These are phyloP conservation scores for Trichopoda pennipes DNA, from an alignment of 2,888 invertebrate genomes.

Conservation along the genomic window DNA sequence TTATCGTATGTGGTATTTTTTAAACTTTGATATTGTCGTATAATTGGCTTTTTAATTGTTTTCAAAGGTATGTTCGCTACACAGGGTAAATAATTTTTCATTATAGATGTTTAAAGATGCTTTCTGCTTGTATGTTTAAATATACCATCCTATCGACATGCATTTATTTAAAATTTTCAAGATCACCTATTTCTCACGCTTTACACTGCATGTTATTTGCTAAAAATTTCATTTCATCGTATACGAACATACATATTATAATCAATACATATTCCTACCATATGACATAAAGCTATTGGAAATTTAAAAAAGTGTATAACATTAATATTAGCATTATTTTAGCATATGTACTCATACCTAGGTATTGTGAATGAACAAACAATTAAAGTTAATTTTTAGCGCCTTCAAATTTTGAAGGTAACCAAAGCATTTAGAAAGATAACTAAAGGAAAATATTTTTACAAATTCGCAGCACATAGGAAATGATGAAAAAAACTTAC, in stretches of 20 bases:
- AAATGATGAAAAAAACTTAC: conserved; percentile 48
- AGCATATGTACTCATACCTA: not conserved
- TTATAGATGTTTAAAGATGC: no score
- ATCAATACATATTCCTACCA: conserved; percentile 42
- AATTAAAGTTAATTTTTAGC: conserved; percentile 64
- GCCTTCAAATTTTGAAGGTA: conserved; percentile 71
- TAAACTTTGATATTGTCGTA: no score
- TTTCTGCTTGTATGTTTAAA: no score
- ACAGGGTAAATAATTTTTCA: no score
- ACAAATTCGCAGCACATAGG: not conserved
- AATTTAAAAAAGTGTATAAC: conserved; percentile 26
- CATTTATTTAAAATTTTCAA: no score
- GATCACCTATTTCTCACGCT: no score
- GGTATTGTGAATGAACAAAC: conserved; percentile 52
- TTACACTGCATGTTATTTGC: not conserved
- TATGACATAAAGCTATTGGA: conserved; percentile 52
- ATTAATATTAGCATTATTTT: conserved; percentile 8
- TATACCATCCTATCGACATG: no score
- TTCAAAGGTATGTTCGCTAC: no score
- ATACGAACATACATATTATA: conserved; percentile 1
- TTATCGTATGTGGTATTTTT: no score
- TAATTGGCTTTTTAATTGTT: no score
- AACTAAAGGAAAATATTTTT: not conserved
- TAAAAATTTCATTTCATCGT: not conserved
- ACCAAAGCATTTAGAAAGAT: conserved; percentile 39